Base-by-base conservation (phyloP, 2,113 vertebrate genomes). In the Thunnus maccoyii region DNA sequence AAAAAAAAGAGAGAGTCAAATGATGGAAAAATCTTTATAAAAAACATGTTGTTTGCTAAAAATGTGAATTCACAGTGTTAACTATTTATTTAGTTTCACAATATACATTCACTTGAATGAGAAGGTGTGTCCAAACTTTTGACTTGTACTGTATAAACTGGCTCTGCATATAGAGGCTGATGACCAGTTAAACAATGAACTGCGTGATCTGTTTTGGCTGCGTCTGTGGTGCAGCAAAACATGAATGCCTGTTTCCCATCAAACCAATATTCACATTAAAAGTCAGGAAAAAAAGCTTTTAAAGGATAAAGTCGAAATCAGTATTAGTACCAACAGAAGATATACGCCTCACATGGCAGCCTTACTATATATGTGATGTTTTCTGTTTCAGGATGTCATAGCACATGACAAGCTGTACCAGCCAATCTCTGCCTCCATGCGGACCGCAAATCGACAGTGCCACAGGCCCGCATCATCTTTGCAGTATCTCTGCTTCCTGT, bases 401-500 rank as follows among this genome's bases (percentile, higher is more conserved):
- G 51, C 48, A n/a, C 57, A 70, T 52, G 66, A 48, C 71, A 76
- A 18, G 60, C 52, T 50, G 72, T 16, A 50, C 13, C 17, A 62
- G 52, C 41, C 46, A 52, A 52, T 66, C 47, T n/a, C 62, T 8
- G 0, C 50, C 32, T 48, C 17, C 14, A 10, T 12, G 7, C 30
- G 32, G 52, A 78, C 11, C 63, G 25, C 22, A 18, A 54, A 50
- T 48, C 48, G 62, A 62, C 55, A 22, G 61, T 7, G n/a, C 14
- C 27, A 30, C 27, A 30, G 27, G 27, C 27, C 27, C 6, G 14
- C 62, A 14, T 25, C 52, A 72, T 84, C 67, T 70, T 84, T 16
- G 69, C 51, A 1, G 9, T 3, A 52, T 57, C 32, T 84, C 77
- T 82, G 87, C 72, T 87, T 81, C 78, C 71, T 62, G 78, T 90